Conservation (phyloP, 2,113 vertebrate species). For the Lasiurus cinereus region DNA sequence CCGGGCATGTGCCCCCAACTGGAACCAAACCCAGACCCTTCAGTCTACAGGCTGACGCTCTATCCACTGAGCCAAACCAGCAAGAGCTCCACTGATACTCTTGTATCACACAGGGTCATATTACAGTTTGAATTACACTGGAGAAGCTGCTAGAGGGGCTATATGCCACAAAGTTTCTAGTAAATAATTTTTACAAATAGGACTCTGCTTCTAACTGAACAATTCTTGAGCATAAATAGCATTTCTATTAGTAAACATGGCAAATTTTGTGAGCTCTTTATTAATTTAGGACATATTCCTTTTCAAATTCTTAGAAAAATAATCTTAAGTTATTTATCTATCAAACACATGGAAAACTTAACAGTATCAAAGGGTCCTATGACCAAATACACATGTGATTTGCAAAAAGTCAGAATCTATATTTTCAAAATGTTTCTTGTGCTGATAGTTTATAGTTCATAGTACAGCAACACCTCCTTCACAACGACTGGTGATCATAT, state of each 20-base stretch:
- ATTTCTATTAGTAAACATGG: constrained; percentile 48
- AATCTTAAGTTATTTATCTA: constrained; percentile 55
- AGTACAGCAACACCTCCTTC: constrained; percentile 96
- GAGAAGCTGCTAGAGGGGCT: not conserved
- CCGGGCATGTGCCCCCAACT: too few species aligned
- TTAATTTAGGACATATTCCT: constrained; percentile 57
- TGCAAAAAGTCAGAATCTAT: constrained; percentile 52
- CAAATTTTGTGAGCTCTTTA: constrained; percentile 60
- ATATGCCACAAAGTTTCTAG: constrained; percentile 27
- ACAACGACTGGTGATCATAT: constrained; percentile 99
- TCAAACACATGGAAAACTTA: constrained; percentile 48
- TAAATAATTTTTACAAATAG: constrained; percentile 60
- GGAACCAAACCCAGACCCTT: too few species aligned
- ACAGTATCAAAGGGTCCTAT: constrained; percentile 61
- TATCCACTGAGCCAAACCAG: too few species aligned
- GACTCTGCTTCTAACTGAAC: constrained; percentile 33
- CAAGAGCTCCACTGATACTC: not conserved
- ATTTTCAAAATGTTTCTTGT: constrained; percentile 71
- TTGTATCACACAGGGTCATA: constrained; percentile 10
- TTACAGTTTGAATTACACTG: constrained; percentile 34
- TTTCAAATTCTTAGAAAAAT: constrained; percentile 62
- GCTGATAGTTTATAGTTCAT: constrained; percentile 81
- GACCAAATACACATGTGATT: constrained; percentile 59
- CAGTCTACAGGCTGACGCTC: too few species aligned
- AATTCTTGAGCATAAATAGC: constrained; percentile 47